Percentiles rank a stretch among this genome's conserved stretches.
phyloP scores from a whole-genome alignment of 2,888 invertebrate species.

The Cheilosia scutellata region DNA sequence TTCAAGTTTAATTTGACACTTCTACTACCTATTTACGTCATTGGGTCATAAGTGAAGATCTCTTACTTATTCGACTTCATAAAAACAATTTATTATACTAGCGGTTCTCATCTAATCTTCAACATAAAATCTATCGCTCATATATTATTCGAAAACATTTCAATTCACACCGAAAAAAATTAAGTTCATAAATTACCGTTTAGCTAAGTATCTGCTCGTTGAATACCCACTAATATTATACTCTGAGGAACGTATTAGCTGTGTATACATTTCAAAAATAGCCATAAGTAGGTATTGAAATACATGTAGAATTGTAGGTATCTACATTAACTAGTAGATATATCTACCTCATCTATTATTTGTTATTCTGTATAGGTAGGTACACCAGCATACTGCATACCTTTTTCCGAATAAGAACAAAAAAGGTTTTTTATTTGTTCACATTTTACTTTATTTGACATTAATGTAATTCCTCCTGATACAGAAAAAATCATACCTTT shows the following conservation, averaged over 20 bases:
- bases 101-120: neutral
- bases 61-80: constrained; percentile 4
- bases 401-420: too few relatives aligned
- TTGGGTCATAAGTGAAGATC: neutral
- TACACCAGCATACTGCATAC: neutral
- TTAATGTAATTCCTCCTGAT: neutral
- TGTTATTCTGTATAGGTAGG: neutral
- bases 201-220: neutral
- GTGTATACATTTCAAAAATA: constrained; percentile 6
- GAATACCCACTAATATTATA: constrained; percentile 1
- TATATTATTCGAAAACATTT: constrained; percentile 7
- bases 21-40: neutral
- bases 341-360: neutral
- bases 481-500: too few relatives aligned
- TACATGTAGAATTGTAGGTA: neutral
- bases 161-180: neutral
- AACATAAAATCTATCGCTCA: constrained; percentile 6
- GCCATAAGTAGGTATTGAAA: neutral
- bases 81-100: neutral
- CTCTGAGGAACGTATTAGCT: neutral
- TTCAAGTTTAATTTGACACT: neutral
- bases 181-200: neutral
- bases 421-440: neutral
- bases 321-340: neutral
- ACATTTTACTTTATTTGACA: constrained; percentile 4